Evolutionary conservation across 2,888 invertebrate genomes (phyloP).

Genomic region (Trichopoda pennipes): DNA sequence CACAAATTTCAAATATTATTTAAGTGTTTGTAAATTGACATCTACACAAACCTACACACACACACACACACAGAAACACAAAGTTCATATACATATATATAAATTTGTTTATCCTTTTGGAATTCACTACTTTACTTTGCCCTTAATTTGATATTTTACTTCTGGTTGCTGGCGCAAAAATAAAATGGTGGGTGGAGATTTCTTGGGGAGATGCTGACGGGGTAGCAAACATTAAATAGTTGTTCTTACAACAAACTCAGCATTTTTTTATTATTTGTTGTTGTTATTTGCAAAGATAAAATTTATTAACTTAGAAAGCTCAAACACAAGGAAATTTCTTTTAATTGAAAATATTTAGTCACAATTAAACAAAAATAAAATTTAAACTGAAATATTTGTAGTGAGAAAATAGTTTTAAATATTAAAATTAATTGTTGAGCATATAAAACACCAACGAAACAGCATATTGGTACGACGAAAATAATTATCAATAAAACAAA

Average conservation of each 20-base stretch:
- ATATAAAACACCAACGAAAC: too few relatives aligned
- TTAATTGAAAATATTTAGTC: not conserved
- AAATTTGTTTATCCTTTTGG: slow-evolving; percentile 40
- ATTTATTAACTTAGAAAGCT: slow-evolving; percentile 30
- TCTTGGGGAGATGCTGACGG: not conserved
- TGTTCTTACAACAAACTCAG: not conserved
- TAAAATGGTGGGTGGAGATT: not conserved
- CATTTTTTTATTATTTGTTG: not conserved
- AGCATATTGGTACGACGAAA: too few relatives aligned
- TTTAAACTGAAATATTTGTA: not conserved
- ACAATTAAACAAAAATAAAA: not conserved
- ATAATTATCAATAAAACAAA: too few relatives aligned
- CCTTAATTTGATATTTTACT: slow-evolving; percentile 39
- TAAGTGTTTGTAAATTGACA: slow-evolving; percentile 11
- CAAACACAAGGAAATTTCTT: slow-evolving; percentile 1
- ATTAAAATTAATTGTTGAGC: too few relatives aligned
- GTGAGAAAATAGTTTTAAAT: too few relatives aligned
- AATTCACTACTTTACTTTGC: slow-evolving; percentile 54
- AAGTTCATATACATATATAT: not conserved
- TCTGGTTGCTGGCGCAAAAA: not conserved
- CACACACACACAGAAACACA: slow-evolving; percentile 3
- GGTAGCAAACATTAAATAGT: not conserved
- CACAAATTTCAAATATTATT: slow-evolving; percentile 38
- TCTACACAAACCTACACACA: not conserved
- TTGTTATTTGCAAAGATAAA: slow-evolving; percentile 9